phyloP scores from a whole-genome alignment of 2,797 vertebrate genomes.

The Oophaga sylvatica region DNA sequence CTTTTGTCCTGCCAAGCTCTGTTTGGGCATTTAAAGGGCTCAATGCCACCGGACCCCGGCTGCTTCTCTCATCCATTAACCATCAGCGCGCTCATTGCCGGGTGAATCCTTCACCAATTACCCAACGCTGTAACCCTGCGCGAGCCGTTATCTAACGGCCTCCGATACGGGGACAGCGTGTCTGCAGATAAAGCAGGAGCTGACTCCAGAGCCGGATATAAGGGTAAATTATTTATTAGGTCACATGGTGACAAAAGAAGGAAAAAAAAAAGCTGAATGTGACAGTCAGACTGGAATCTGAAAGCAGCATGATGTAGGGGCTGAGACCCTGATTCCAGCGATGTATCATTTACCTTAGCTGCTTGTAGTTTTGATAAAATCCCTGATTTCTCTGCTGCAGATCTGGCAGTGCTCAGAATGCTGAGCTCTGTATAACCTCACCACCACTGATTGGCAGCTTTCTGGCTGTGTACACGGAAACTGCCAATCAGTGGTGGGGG shows the following conservation, averaged over 20 bases:
- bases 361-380: too few species aligned
- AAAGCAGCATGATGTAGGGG: too few species aligned
- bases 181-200: not conserved
- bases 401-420: too few species aligned
- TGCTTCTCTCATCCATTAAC: not conserved
- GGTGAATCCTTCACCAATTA: not conserved
- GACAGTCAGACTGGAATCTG: not conserved
- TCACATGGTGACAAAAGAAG: not conserved
- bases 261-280: not conserved
- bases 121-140: not conserved
- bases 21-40: not conserved
- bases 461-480: too few species aligned
- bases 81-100: not conserved
- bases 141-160: not conserved
- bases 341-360: too few species aligned
- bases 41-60: not conserved
- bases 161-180: not conserved
- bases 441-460: too few species aligned
- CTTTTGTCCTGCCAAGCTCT: constrained; percentile 12
- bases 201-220: too few species aligned
- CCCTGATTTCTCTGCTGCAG: too few species aligned
- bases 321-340: too few species aligned
- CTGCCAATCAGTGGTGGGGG: too few species aligned
- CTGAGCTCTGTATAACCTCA: too few species aligned
- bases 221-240: constrained; percentile 1